Base-by-base conservation (phyloP, 2,888 invertebrate genomes). In the Diabrotica balteata region DNA sequence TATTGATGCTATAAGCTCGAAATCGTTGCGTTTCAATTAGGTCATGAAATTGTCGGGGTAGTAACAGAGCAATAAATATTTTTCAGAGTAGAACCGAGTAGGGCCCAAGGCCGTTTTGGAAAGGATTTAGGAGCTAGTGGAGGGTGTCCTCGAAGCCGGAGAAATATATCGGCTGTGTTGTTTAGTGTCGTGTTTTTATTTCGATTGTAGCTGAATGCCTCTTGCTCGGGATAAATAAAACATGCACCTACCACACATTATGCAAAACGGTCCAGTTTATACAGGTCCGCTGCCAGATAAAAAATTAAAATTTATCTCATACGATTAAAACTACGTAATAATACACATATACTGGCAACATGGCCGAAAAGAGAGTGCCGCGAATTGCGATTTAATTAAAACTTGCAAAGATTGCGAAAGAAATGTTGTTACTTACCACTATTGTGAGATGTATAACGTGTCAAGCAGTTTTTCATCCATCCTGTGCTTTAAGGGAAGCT, bases 151-250 rank as follows among this genome's bases (percentile, higher is more conserved):
- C 44, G 45, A 55, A 55, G 11, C 22, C 45, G 44, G 43, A 55
- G 11, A 43, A 44, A 55, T 55, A 17, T 55, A 45, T 55, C 43
- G 45, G 44, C 54, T 54, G 43, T 42, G 54, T 43, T 54, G 54
- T 54, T 54, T 43, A 44, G 9, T 55, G 44, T 55, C 47, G 47
- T 47, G 47, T 47, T 47, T 55, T 45, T 55, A 17, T 44, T 44
- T 10, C 44, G 11, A 45, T 43, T 43, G 55, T 10, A 44, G 10
- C 42, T 42, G 54, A 54, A 54, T n/a, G 44, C 43, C 42, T 42
- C 54, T 9, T 54, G 54, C 43, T 54, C 8, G n/a, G 8, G 10
- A 55, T 55, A 55, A 55, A 55, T 55, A 55, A 55, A 55, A 43
- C 55, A 55, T 44, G 42, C 43, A 49, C 11, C 10, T 11, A 7